Conservation (phyloP, 92 coral and sea anemone species). For the Muricea muricata region DNA sequence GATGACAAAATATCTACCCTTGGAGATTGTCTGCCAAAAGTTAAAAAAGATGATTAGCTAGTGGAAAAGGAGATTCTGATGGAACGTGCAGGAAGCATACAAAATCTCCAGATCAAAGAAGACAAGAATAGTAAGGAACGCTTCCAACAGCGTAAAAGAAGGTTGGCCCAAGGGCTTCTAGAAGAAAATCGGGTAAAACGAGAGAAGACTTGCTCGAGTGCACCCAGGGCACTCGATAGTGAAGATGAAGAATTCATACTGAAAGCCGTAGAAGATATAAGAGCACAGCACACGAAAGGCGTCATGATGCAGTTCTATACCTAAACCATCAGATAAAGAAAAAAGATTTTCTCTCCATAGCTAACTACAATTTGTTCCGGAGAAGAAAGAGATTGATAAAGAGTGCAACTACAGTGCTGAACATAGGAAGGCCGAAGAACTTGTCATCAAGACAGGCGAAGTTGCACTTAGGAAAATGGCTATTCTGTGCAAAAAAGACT, state of each 20-base stretch:
- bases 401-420: conserved; percentile 56
- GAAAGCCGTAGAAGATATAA: conserved; percentile 49
- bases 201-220: conserved; percentile 44
- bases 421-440: conserved; percentile 65
- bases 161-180: conserved; percentile 32
- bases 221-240: conserved; percentile 44
- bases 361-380: conserved; percentile 24
- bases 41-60: conserved; percentile 27
- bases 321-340: conserved; percentile 53
- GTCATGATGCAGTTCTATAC: conserved; percentile 63
- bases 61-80: conserved; percentile 40
- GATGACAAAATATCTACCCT: conserved; percentile 21
- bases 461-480: conserved; percentile 49
- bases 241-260: conserved; percentile 64
- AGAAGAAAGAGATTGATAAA: conserved; percentile 51
- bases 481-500: conserved; percentile 61
- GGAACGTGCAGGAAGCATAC: conserved; percentile 38
- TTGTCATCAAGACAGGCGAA: conserved; percentile 40
- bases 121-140: conserved; percentile 32
- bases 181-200: conserved; percentile 59
- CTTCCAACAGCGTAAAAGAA: conserved; percentile 36
- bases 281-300: conserved; percentile 61
- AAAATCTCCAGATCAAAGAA: conserved; percentile 6
- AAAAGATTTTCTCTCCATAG: conserved; percentile 50
- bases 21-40: conserved; percentile 8